Base-by-base conservation (phyloP, 1,140 invertebrate genomes). In the Pemphigus obesinymphae region DNA sequence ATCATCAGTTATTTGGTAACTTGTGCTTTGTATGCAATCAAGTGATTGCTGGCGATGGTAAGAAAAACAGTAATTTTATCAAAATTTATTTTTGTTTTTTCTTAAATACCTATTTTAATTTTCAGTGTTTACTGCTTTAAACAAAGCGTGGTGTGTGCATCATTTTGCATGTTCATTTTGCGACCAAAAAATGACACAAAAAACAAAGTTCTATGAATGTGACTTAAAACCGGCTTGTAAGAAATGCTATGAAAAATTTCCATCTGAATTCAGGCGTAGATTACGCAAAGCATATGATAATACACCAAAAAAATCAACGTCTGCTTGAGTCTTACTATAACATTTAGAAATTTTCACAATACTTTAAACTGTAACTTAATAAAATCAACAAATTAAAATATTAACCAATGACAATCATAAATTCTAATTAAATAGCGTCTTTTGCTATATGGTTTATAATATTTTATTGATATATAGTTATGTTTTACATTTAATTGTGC, bases 91-190 rank as follows among this genome's bases (percentile, higher is more conserved):
- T 23, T 53, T 72, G 10, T 13, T 83, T 80, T 61, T 82, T 48
- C 23, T 23, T n/a, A 2, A 40, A 80, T 83, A 26, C 26, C 15
- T 26, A 31, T 73, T 83, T 75, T 82, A 68, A 55, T 82, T 89
- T 90, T n/a, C 88, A 98, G 97, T 98, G 45, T 99, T 99, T 87
- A 97, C 95, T 83, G 97, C 98, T 53, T 88, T 99, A 84, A 98
- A 99, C 87, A 99, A 99, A 89, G 96, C 97, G n/a, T 99, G 97
- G 97, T 99, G 98, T 88, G 94, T 97, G 34, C 94, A 99, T 88
- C 98, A 99, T 87, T 99, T 99, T 88, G 94, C 97, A n/a, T 99
- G 98, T 88, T 94, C 96, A 23, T 92, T 98, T 82, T 99, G 98
- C 88, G 98, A 99, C 87, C 93, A 93, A 83, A 96, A 98, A 87